These are phyloP conservation scores for Cheilosia variabilis DNA, from an alignment of 2,888 invertebrate genomes.

Conservation along the genomic window DNA sequence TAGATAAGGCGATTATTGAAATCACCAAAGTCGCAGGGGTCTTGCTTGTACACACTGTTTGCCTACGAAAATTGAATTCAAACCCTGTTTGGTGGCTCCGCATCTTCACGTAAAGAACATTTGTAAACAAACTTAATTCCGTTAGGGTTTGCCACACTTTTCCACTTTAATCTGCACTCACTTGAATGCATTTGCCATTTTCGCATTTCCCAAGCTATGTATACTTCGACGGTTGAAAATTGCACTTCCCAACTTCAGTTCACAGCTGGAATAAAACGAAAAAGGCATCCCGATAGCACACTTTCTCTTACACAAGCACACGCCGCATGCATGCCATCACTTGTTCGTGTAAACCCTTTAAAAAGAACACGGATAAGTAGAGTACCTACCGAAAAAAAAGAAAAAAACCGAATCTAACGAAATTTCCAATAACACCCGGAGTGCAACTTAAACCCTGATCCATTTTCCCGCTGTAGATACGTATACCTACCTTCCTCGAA, in stretches of 20 bases:
- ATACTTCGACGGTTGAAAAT: constrained; percentile 33
- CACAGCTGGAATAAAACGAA: constrained; percentile 4
- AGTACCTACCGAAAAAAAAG: neutral
- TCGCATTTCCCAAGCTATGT: neutral
- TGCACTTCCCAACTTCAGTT: constrained; percentile 57
- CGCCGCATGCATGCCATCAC: constrained; percentile 36
- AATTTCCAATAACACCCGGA: constrained; percentile 61
- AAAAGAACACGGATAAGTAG: neutral
- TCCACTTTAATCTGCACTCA: neutral
- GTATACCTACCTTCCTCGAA: constrained; percentile 21
- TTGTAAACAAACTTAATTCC: too few species aligned
- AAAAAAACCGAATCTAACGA: constrained; percentile 13
- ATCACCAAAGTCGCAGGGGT: too few species aligned
- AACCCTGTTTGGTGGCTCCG: too few species aligned
- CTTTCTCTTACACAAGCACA: constrained; percentile 36
- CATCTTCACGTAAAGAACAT: too few species aligned
- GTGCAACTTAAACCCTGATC: constrained; percentile 68
- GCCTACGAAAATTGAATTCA: too few species aligned
- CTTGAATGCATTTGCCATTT: neutral
- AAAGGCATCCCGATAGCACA: constrained; percentile 34
- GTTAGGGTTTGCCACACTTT: too few species aligned
- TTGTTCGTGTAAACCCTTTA: constrained; percentile 28
- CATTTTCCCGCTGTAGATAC: constrained; percentile 29
- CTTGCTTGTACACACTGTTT: too few species aligned
- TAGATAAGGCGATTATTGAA: too few species aligned